These are phyloP conservation scores for Oedothorax gibbosus DNA, from an alignment of 1,140 invertebrate species.

Conservation along the genomic window DNA sequence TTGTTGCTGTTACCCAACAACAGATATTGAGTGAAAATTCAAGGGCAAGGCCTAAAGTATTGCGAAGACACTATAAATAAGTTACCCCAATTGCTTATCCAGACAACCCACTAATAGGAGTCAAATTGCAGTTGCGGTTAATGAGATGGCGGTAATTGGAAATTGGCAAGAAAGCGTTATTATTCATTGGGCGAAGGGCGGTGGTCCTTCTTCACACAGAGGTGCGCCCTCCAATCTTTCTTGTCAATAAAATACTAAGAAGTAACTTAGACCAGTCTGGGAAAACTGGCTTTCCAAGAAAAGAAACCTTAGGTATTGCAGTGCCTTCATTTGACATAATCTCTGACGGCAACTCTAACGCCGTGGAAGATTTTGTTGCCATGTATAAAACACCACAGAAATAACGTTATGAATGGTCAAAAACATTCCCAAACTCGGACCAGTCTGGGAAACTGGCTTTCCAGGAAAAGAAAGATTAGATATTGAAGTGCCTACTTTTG, in stretches of 20 bases:
- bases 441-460: constrained; percentile 26
- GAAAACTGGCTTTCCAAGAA: constrained; percentile 3
- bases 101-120: background rate
- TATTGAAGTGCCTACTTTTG: too few species aligned
- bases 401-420: too few species aligned
- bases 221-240: constrained; percentile 26
- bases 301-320: too few species aligned
- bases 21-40: background rate
- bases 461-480: constrained; percentile 11
- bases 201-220: constrained; percentile 47
- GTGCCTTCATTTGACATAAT: too few species aligned
- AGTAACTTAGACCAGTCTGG: background rate
- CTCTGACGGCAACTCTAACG: too few species aligned
- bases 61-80: too few species aligned
- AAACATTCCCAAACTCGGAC: background rate
- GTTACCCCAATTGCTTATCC: too few species aligned
- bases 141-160: constrained; percentile 47
- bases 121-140: constrained; percentile 11
- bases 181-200: constrained; percentile 43
- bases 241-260: background rate
- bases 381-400: too few species aligned
- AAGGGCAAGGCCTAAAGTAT: background rate
- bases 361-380: too few species aligned
- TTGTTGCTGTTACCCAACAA: too few species aligned
- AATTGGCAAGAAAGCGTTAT: background rate